Evolutionary conservation across 1,140 invertebrate genomes (phyloP).

Genomic region (Sitophilus oryzae): DNA sequence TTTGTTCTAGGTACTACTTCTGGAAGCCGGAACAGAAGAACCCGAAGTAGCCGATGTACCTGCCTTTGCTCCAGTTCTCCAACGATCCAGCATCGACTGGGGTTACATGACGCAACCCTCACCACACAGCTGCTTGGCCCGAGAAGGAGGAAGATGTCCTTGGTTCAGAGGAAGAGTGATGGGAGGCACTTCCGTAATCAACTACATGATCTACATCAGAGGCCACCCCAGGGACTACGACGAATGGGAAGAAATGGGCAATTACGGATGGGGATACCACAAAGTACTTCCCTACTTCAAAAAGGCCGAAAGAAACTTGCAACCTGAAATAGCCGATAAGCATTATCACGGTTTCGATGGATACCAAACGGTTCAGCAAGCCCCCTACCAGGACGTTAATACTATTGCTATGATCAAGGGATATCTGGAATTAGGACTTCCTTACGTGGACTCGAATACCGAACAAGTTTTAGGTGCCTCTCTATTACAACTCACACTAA

Average conservation of each 20-base stretch:
- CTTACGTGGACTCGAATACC: conserved; percentile 51
- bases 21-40: conserved; percentile 75
- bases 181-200: conserved; percentile 50
- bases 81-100: conserved; percentile 55
- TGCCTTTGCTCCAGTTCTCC: conserved; percentile 53
- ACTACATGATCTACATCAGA: conserved; percentile 53
- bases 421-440: conserved; percentile 54
- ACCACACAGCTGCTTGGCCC: conserved; percentile 46
- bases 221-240: conserved; percentile 51
- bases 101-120: conserved; percentile 53
- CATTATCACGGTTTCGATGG: conserved; percentile 54
- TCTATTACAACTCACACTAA: conserved; percentile 53
- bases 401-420: conserved; percentile 51
- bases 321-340: conserved; percentile 44
- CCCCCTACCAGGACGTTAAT: conserved; percentile 55
- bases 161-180: conserved; percentile 51
- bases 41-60: conserved; percentile 63
- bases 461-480: conserved; percentile 53
- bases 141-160: conserved; percentile 42
- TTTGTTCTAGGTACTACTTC: conserved; percentile 54
- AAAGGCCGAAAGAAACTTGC: conserved; percentile 50
- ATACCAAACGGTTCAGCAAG: conserved; percentile 56
- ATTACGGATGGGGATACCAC: conserved; percentile 49
- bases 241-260: conserved; percentile 48
- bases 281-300: conserved; percentile 51